A percentile compares a stretch with the other conserved stretches of the same genome.
phyloP scores from a whole-genome alignment of 1,140 invertebrate species.

The Galendromus occidentalis region DNA sequence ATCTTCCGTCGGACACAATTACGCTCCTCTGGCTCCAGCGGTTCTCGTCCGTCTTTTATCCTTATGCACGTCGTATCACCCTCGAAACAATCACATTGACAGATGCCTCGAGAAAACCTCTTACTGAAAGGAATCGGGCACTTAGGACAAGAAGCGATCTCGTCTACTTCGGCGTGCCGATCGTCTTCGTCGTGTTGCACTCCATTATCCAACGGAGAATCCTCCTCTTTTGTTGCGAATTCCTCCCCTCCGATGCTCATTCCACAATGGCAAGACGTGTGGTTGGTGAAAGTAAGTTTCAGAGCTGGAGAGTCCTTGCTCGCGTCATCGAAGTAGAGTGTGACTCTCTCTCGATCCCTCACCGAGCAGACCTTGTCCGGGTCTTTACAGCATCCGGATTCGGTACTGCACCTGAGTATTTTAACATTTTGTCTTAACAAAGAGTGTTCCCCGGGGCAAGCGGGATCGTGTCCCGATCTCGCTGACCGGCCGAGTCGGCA shows the following conservation, averaged over 20 bases:
- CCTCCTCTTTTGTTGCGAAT: not conserved
- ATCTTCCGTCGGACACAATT: not conserved
- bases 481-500: not conserved
- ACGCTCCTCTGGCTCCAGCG: not conserved
- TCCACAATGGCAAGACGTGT: not conserved
- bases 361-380: not conserved
- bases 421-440: not conserved
- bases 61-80: not conserved
- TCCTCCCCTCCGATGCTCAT: not conserved
- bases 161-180: not conserved
- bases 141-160: not conserved
- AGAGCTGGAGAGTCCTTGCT: not conserved
- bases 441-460: too few relatives aligned
- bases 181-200: not conserved
- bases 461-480: too few relatives aligned
- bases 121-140: not conserved
- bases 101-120: not conserved
- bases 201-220: not conserved
- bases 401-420: not conserved
- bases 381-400: not conserved
- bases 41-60: not conserved
- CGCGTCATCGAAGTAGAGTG: not conserved
- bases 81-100: constrained; percentile 2
- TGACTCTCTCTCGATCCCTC: not conserved
- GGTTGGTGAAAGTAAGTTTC: not conserved